A percentile compares a stretch with the other conserved stretches of the same genome.
These are phyloP conservation scores for Nomada fucata DNA, from an alignment of 2,888 invertebrate species.

Conservation along the genomic window DNA sequence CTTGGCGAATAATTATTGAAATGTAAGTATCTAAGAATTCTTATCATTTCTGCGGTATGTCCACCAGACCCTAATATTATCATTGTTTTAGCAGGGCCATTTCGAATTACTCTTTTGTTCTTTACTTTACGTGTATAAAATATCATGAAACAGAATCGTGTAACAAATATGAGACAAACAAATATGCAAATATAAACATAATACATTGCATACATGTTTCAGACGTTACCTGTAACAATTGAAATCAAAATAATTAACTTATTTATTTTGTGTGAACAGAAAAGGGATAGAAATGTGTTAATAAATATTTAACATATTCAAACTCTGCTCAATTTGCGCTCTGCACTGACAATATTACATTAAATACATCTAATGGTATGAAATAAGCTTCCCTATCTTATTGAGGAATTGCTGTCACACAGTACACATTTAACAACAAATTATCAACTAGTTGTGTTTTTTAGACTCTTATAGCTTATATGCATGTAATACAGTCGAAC, in stretches of 20 bases:
- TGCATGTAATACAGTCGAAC: no score
- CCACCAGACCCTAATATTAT: conserved; percentile 93
- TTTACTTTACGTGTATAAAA: conserved; percentile 54
- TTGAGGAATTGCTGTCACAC: no score
- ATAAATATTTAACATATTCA: neutral
- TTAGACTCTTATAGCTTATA: no score
- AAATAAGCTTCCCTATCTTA: no score
- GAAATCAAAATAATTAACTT: conserved; percentile 4
- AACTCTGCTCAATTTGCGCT: no score
- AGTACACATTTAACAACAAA: no score
- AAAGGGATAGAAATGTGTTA: neutral
- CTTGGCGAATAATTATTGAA: conserved; percentile 89
- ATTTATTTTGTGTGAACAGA: neutral
- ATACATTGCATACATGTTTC: conserved; percentile 36
- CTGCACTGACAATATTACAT: no score
- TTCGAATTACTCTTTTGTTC: conserved; percentile 12
- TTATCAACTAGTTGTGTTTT: no score
- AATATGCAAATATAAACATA: conserved; percentile 32
- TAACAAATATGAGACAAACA: conserved; percentile 28
- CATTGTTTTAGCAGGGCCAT: conserved; percentile 83
- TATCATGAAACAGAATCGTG: conserved; percentile 72
- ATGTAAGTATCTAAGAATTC: conserved; percentile 88
- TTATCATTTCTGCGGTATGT: conserved; percentile 97
- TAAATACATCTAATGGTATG: no score
- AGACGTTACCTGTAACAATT: conserved; percentile 50